Base-by-base conservation (phyloP, 37 sponge, comb jelly and placozoan species). In the Agelas oroides region DNA sequence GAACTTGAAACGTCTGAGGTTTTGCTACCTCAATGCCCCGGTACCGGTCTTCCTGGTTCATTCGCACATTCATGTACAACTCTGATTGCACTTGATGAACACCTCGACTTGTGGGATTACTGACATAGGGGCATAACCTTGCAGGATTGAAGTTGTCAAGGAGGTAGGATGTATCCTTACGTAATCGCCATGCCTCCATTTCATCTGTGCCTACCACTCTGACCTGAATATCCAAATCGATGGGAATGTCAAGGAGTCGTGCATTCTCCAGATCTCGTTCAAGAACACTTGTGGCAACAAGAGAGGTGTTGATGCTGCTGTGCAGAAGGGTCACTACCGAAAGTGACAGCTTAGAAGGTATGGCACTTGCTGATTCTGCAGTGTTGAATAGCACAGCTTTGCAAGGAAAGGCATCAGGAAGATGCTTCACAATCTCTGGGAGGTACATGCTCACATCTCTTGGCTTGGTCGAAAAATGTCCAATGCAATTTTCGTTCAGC, bases 401-500 rank as follows among this genome's bases (percentile, higher is more conserved):
- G 46, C 64, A 71, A 14, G 89, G 89, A 27, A 89, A 70, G 5
- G 70, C 62, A n/a, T 86, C 86, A 12, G 75, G 71, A 36, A 82
- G 34, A 54, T 80, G 76, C 24, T 87, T 65, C 18, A 88, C 40
- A 28, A 92, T 72, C 54, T 92, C 92, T 1, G 88, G 81, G 2
- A 92, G 81, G 61, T 57, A 84, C 38, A 92, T 54, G 36, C 74
- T 56, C 40, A 80, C 65, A 21, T 92, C 92, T 33, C 84, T 66
- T 37, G 92, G 92, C 30, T 78, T 77, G 41, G 89, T 79, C 1
- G 84, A 83, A 60, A 92, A 92, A 52, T 71, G 38, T 2, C 92
- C 92, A 33, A 65, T 46, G 58, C 89, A 88, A 31, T 71, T 75
- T 23, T 76, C 60, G 1, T 65, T 21, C 0, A 91, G 74, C 1